Base-by-base conservation (phyloP, 2,888 invertebrate species). In the Ectropis crepuscularia region DNA sequence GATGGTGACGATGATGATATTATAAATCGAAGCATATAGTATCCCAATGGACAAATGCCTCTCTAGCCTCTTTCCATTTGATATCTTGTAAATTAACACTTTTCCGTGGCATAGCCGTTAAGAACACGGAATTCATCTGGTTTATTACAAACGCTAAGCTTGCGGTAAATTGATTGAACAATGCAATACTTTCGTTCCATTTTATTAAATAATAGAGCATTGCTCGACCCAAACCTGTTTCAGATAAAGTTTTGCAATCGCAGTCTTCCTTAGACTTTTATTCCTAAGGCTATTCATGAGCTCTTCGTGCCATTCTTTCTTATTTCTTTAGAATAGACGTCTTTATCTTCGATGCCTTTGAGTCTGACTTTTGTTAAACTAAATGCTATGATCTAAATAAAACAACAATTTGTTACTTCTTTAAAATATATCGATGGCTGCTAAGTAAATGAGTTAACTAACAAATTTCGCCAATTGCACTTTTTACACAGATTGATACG, bases 161-260 rank as follows among this genome's bases (percentile, higher is more conserved):
- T 53, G 41, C 45, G 39, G 36, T 46, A 48, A 61, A 55, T 57
- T 45, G 16, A 53, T 59, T 54, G 46, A 54, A 63, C 57, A 57
- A 68, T 61, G 38, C 39, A n/a, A 61, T 68, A 57, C 58, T 61
- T 61, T 65, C 59, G 54, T 63, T 57, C 54, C 45, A 48, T 63
- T 64, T 59, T 54, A 53, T 51, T 67, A 68, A 69, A 69, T 66
- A 72, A 64, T 63, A 45, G 61, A 67, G 61, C 64, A 65, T 28
- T 51, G 53, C 60, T 59, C 63, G 43, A 54, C 55, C 57, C 59
- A 59, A 71, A 63, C 61, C 65, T 61, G 65, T 72, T 63, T 48
- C 57, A 63, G 67, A 66, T 70, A 68, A 72, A 72, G 70, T 72
- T 72, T 69, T 66, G 61, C 72, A 70, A 72, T 70, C 70, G 69